Percentiles rank a stretch among this genome's conserved stretches.
phyloP scores from a whole-genome alignment of 2,113 vertebrate genomes.

The Phaethornis superciliosus region DNA sequence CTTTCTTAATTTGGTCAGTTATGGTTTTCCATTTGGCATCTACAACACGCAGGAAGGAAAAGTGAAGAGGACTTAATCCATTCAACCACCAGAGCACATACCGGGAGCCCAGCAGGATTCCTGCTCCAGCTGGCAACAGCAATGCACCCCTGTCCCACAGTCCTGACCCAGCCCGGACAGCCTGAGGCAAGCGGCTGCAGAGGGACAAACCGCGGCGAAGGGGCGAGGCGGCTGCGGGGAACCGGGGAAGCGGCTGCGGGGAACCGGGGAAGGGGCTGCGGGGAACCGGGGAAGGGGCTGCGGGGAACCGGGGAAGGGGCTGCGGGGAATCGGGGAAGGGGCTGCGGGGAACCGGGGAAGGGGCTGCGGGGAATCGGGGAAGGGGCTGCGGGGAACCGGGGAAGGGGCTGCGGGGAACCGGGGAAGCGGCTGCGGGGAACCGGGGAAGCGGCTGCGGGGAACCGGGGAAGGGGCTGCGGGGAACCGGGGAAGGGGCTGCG shows the following conservation, averaged over 20 bases:
- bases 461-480: too few relatives aligned
- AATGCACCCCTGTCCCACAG: not conserved
- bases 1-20: constrained; percentile 71
- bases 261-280: not conserved
- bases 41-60: constrained; percentile 52
- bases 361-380: too few relatives aligned
- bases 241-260: not conserved
- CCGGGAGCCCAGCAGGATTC: not conserved
- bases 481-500: not conserved
- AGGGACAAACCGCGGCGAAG: too few relatives aligned
- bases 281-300: not conserved
- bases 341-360: not conserved
- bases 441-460: too few relatives aligned
- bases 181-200: too few relatives aligned
- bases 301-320: not conserved
- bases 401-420: too few relatives aligned
- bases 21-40: constrained; percentile 72
- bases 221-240: too few relatives aligned
- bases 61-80: not conserved
- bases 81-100: not conserved
- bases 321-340: not conserved
- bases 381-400: too few relatives aligned
- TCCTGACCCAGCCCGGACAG: too few relatives aligned
- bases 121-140: not conserved
- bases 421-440: too few relatives aligned